Base-by-base conservation (phyloP, 2,797 vertebrate genomes). In the Gallinago stenura region DNA sequence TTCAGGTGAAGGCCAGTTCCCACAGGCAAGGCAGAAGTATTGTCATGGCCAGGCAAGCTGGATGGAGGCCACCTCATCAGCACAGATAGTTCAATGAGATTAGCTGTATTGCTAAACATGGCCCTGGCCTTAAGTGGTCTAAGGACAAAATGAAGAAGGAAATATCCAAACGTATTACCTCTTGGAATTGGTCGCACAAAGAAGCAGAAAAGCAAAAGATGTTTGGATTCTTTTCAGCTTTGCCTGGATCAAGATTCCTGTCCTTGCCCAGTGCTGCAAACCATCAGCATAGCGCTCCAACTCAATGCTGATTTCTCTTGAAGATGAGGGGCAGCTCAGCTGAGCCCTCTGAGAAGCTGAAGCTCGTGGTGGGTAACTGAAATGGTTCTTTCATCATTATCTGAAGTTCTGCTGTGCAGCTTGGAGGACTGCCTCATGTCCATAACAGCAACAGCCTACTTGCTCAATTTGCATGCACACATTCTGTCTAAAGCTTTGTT, bases 111-210 rank as follows among this genome's bases (percentile, higher is more conserved):
- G 22, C 33, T 69, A 58, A 85, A 85, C 5, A 7, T 17, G 16
- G 51, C 17, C 6, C 7, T 73, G 39, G 46, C 26, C 60, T n/a
- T 41, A 60, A n/a, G n/a, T 4, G 22, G 15, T 13, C 61, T 92
- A 30, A 53, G 33, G 31, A 43, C 33, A 60, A 41, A 62, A 64
- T 30, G 22, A 35, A 70, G 37, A 66, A 69, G 17, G 35, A 82
- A 88, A 65, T 12, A 46, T 5, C 18, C 24, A 61, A 41, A 84
- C 0, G 1, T n/a, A 39, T 72, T 15, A 1, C 31, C 7, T 50
- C 37, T 83, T 0, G 0, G 22, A 80, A 76, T 6, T 2, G 1
- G 37, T 45, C 3, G 1, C 4, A 15, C 25, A 58, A 68, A 5
- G 35, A 56, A 85, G 73, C 3, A 21, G 17, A n/a, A 86, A 89